Evolutionary conservation across 2,888 invertebrate species (phyloP).

Genomic region (Pristionchus maxplancki): DNA sequence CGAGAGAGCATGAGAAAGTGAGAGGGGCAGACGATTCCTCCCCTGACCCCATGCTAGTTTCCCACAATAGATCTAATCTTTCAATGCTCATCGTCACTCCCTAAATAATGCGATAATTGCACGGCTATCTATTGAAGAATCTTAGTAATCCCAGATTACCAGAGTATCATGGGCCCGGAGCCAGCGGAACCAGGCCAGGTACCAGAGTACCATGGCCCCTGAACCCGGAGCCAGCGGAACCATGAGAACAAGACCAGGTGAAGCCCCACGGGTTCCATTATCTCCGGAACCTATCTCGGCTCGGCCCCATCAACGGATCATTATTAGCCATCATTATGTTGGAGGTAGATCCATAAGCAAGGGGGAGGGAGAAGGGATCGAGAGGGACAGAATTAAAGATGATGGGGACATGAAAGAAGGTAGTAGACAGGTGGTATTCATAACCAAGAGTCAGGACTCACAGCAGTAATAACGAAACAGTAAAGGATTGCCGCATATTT

Average conservation of each 20-base stretch:
- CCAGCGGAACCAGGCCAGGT: no score
- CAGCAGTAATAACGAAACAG: background rate
- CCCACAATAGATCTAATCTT: background rate
- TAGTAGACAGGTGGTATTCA: background rate
- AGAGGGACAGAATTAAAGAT: background rate
- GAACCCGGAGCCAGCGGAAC: no score
- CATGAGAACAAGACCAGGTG: no score
- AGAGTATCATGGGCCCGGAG: background rate
- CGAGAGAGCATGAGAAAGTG: no score
- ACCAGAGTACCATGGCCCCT: no score
- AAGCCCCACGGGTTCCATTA: no score
- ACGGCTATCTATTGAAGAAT: background rate
- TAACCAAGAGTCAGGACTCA: background rate
- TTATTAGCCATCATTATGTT: slow-evolving; percentile 42
- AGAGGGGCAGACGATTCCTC: background rate
- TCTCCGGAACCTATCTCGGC: background rate
- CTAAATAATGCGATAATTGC: slow-evolving; percentile 18
- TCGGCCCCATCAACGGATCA: slow-evolving; percentile 23
- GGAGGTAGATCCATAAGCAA: no score
- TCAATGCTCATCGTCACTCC: background rate
- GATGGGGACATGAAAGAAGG: background rate
- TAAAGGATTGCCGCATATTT: background rate
- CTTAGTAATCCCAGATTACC: slow-evolving; percentile 3
- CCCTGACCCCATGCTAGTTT: background rate
- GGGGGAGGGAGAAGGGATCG: background rate